Percentiles rank a stretch among this genome's conserved stretches.
Conservation (phyloP, 2,113 vertebrate species). For the Puntigrus tetrazona region DNA sequence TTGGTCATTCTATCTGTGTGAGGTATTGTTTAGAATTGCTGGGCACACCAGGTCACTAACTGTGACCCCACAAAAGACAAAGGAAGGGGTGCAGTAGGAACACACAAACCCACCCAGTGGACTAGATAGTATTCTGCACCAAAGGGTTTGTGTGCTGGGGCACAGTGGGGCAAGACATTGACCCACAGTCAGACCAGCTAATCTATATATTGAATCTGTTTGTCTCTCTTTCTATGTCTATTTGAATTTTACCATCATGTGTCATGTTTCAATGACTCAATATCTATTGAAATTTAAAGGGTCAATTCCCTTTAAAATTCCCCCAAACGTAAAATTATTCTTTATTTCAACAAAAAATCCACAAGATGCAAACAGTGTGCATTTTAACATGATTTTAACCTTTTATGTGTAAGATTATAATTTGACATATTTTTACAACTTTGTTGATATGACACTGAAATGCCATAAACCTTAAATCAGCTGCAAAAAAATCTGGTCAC, state of each 20-base stretch:
- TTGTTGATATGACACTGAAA: background rate
- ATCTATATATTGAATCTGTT: background rate
- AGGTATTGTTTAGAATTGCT: conserved; percentile 50
- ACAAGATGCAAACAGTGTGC: too few species aligned
- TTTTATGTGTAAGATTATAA: too few species aligned
- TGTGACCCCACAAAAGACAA: conserved; percentile 61
- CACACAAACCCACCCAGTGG: conserved; percentile 47
- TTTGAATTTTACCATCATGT: too few species aligned
- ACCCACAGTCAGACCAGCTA: conserved; percentile 49
- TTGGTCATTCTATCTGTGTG: conserved; percentile 65
- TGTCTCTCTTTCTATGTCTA: background rate
- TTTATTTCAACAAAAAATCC: too few species aligned
- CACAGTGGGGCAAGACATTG: conserved; percentile 52
- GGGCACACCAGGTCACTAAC: conserved; percentile 58
- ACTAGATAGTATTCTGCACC: conserved; percentile 47
- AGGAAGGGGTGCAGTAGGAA: conserved; percentile 36
- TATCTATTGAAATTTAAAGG: too few species aligned
- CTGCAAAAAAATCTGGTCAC: background rate
- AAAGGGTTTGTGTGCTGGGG: conserved; percentile 48
- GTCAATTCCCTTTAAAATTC: too few species aligned
- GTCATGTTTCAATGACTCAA: too few species aligned
- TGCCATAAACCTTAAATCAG: background rate
- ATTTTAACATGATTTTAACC: too few species aligned
- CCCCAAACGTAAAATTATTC: too few species aligned
- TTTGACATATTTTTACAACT: too few species aligned